Evolutionary conservation across 1,140 invertebrate species (phyloP), one percentile per base, ranked within the genome.

Genomic region (Brachionus rotundiformis): DNA sequence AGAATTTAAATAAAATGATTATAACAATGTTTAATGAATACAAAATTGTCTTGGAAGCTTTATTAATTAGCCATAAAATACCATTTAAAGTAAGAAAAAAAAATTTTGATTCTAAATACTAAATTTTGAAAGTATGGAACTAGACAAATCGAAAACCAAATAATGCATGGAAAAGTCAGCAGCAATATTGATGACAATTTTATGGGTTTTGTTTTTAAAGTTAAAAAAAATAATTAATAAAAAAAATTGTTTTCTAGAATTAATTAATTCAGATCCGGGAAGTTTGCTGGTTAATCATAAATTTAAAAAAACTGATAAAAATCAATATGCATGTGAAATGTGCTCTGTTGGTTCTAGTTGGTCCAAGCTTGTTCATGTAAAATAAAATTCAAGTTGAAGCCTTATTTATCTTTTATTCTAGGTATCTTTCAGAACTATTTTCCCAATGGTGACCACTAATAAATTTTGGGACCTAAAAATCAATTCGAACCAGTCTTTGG

Each of bases 301-400:
- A 39, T 68, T 68, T 8, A 19, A 33, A 36, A 31, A 13, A 33
- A 36, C 33, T 36, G 29, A 68, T 19, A 68, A 13, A 2, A 16
- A 36, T 16, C 16, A 33, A n/a, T 10, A 39, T 5, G n/a, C 0
- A 36, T 68, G 63, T 19, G 16, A 39, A 68, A 33, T 33, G 29
- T 68, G 63, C 8, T 68, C 63, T 0, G 33, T 68, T 8, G 33
- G 36, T 33, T 36, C 63, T 6, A 36, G 36, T 36, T 68, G 63
- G 63, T 68, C 63, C n/a, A 68, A 68, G 33, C 16, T 68, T 19
- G 63, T 68, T 6, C 63, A 68, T 68, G 63, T 68, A 36, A 68
- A 36, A n/a, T n/a, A 11, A 11, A 11, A 25, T 61, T 61, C 0
- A 23, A 61, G 11, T 23, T 61, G 11, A 25, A 3, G 27, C 25